Base-by-base conservation (phyloP, 2,113 vertebrate species). In the Oncorhynchus kisutch region DNA sequence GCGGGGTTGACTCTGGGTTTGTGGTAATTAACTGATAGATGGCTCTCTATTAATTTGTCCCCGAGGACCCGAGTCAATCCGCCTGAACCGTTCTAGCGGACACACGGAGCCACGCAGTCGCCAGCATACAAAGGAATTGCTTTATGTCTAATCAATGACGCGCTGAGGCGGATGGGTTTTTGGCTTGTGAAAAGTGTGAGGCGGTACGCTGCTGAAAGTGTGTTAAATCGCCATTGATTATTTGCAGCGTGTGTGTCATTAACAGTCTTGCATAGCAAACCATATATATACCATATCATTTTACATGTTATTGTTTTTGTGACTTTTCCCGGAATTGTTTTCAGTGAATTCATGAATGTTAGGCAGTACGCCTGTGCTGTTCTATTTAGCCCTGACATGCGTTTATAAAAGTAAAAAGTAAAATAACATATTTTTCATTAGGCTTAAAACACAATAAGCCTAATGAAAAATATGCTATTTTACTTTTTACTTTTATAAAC, bases 11-110 rank as follows among this genome's bases (percentile, higher is more conserved):
- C 89, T 83, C 85, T 34, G 92, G 87, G 90, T 90, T 90, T 80
- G 93, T 93, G 91, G 90, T 96, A 95, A 96, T 96, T 94, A 96
- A 96, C 95, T 94, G 94, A 92, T 94, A 93, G 94, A 92, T 94
- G 93, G 89, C 90, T 93, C 92, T 95, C 92, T 89, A 94, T 95
- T 95, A 94, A 96, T 96, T 95, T 90, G 90, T 96, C 95, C 95
- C 95, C 85, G 94, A 95, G 95, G 91, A 90, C 70, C 81, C 82
- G 85, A 93, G 95, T 96, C 94, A 92, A 95, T 95, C 90, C 90
- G 85, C 84, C 94, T 85, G 90, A 92, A 91, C 90, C 89, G 81
- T 91, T 93, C 90, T 89, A 77, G 45, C 81, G 11, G 86, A 27
- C 27, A 74, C 84, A 81, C 77, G 81, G 83, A 80, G 68, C 49